phyloP scores from a whole-genome alignment of 1,140 invertebrate genomes.

The Campoletis sonorensis region DNA sequence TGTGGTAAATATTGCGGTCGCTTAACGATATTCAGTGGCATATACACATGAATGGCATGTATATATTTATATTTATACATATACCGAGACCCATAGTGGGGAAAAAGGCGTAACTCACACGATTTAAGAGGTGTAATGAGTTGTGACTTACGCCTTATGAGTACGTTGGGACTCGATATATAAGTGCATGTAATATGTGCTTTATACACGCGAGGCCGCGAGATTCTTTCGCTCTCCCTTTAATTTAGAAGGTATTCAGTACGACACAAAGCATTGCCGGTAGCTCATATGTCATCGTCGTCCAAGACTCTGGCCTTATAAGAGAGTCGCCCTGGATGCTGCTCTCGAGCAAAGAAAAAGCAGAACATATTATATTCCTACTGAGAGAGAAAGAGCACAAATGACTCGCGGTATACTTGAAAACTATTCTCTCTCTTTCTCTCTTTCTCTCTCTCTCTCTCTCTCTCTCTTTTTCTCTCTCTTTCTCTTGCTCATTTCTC shows the following conservation, averaged over 20 bases:
- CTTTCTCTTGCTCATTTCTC: no score
- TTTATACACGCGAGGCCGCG: conserved; percentile 41
- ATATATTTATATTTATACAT: background rate
- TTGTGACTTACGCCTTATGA: background rate
- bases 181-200: conserved; percentile 16
- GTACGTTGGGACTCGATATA: background rate
- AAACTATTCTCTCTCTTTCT: no score
- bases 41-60: background rate
- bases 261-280: conserved; percentile 67
- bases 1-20: conserved; percentile 18
- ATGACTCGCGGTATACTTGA: background rate
- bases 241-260: conserved; percentile 74
- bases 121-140: background rate
- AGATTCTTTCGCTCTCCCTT: conserved; percentile 47
- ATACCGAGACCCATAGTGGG: background rate
- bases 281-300: conserved; percentile 72
- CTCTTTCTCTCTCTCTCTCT: background rate
- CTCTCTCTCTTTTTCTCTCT: conserved; percentile 8
- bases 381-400: conserved; percentile 5
- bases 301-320: conserved; percentile 43
- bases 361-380: conserved; percentile 13
- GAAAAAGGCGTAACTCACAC: background rate
- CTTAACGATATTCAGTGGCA: conserved; percentile 31
- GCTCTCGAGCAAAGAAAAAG: conserved; percentile 24
- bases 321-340: conserved; percentile 22